Evolutionary conservation across 2,888 invertebrate genomes (phyloP).

Genomic region (Plutella xylostella): DNA sequence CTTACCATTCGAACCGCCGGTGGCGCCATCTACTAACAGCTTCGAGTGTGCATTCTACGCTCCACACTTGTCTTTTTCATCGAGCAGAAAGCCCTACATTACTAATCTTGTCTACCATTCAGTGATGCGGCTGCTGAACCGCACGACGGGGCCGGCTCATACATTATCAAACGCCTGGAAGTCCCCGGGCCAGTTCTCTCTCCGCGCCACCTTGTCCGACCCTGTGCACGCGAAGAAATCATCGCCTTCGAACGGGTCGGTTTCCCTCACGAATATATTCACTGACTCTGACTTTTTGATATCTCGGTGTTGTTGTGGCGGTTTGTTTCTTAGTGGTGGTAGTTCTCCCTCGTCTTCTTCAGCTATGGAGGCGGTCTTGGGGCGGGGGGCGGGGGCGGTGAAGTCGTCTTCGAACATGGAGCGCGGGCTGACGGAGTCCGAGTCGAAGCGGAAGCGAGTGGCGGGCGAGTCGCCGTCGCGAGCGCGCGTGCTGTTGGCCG

Average conservation of each 20-base stretch:
- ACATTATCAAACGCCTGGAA: conserved; percentile 57
- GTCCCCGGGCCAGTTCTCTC: conserved; percentile 64
- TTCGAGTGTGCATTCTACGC: background rate
- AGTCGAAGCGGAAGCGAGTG: conserved; percentile 54
- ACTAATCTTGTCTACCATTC: no score
- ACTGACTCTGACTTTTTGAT: conserved; percentile 91
- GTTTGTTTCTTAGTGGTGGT: conserved; percentile 43
- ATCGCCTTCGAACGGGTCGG: conserved; percentile 90
- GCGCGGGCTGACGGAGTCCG: conserved; percentile 43
- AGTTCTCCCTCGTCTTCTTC: conserved; percentile 57
- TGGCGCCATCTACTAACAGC: background rate
- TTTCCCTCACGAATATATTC: conserved; percentile 88
- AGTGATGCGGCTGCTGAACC: background rate
- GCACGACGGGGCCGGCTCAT: conserved; percentile 27
- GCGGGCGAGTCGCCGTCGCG: conserved; percentile 42
- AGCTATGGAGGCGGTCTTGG: conserved; percentile 55
- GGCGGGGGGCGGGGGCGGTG: conserved; percentile 52
- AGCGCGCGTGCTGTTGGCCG: conserved; percentile 38
- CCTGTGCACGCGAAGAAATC: conserved; percentile 81
- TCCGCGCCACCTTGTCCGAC: conserved; percentile 50
- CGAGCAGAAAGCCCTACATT: no score
- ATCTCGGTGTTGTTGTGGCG: conserved; percentile 43
- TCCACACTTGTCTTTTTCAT: no score
- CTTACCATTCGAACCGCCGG: no score
- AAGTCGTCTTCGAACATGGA: conserved; percentile 80